Evolutionary conservation across 2,113 vertebrate genomes (phyloP).

Genomic region (Cebidichthys violaceus): DNA sequence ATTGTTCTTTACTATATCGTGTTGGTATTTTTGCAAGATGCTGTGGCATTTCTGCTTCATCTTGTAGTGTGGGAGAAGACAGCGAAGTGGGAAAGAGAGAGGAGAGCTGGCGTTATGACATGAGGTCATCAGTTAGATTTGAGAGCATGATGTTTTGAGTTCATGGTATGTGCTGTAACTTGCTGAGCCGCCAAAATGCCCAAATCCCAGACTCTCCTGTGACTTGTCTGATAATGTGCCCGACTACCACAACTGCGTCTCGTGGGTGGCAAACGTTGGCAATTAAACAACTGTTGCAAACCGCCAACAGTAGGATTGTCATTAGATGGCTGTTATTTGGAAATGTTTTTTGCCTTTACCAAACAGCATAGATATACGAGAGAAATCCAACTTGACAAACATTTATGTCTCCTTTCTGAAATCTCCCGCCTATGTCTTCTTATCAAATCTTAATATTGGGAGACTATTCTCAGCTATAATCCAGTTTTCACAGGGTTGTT

Average conservation of each 20-base stretch:
- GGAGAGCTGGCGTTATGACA: constrained; percentile 16
- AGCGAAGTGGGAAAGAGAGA: constrained; percentile 10
- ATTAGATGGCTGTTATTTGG: not conserved
- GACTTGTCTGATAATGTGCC: constrained; percentile 19
- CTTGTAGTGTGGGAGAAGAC: not conserved
- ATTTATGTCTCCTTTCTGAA: not conserved
- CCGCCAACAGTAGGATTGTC: not conserved
- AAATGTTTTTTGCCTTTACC: not conserved
- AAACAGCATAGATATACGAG: not conserved
- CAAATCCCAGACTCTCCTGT: constrained; percentile 12
- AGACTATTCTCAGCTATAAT: not conserved
- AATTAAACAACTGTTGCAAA: not conserved
- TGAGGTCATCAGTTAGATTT: constrained; percentile 45
- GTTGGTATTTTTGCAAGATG: not conserved
- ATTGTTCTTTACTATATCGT: not conserved
- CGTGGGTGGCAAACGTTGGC: not conserved
- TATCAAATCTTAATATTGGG: not conserved
- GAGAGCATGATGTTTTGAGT: constrained; percentile 36
- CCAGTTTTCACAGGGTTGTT: not conserved
- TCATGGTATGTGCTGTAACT: constrained; percentile 3
- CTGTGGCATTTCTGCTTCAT: not conserved
- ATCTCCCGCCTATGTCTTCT: not conserved
- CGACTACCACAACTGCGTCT: not conserved
- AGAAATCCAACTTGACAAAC: not conserved
- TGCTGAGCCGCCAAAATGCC: constrained; percentile 32